Percentiles rank a stretch among this genome's conserved stretches.
Evolutionary conservation across 2,113 vertebrate genomes (phyloP).

Genomic region (Ranitomeya variabilis): DNA sequence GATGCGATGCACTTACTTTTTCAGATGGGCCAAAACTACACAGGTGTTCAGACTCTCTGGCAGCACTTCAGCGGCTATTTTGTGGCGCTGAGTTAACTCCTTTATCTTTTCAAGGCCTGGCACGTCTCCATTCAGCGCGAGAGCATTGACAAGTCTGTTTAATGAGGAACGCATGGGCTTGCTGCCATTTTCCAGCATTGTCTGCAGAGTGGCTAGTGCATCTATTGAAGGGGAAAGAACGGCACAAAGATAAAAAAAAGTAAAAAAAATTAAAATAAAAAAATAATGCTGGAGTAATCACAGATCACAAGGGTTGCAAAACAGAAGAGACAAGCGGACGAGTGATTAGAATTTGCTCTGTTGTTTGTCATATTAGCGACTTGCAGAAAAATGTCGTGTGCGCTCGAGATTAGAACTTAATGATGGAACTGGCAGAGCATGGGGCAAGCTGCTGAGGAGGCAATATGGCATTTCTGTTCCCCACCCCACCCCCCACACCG

Average conservation of each 20-base stretch:
- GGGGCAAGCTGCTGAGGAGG: conserved; percentile 41
- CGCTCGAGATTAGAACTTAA: conserved; percentile 16
- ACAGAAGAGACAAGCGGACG: conserved; percentile 32
- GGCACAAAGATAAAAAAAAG: conserved; percentile 37
- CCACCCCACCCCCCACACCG: background rate
- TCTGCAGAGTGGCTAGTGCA: conserved; percentile 72
- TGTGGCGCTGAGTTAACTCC: conserved; percentile 65
- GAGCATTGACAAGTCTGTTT: conserved; percentile 72
- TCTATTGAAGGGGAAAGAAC: conserved; percentile 67
- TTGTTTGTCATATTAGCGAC: conserved; percentile 39
- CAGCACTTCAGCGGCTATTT: conserved; percentile 67
- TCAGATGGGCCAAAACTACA: conserved; percentile 77
- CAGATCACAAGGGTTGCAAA: conserved; percentile 9
- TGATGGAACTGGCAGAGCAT: conserved; percentile 46
- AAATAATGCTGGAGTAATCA: background rate
- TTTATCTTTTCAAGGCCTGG: conserved; percentile 75
- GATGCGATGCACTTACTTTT: conserved; percentile 78
- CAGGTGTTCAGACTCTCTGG: conserved; percentile 83
- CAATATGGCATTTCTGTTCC: background rate
- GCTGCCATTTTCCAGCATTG: conserved; percentile 66
- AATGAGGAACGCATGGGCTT: conserved; percentile 70
- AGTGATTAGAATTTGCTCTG: conserved; percentile 36
- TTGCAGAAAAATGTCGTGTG: conserved; percentile 34
- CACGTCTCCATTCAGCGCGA: conserved; percentile 74
- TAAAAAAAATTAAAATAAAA: too few species aligned